Conservation (phyloP, 1,140 invertebrate genomes). For the Trichonephila inaurata region DNA sequence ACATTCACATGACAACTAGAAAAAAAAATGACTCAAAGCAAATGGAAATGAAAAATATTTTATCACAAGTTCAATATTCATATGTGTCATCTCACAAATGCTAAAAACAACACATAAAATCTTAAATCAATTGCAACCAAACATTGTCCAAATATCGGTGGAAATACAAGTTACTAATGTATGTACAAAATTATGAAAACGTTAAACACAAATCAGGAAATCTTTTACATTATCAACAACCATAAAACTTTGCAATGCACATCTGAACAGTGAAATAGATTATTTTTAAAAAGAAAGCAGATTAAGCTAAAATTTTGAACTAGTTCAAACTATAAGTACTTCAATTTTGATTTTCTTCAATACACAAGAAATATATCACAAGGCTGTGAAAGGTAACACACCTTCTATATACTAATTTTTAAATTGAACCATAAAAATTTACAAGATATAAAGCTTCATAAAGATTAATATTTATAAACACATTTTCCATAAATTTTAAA, state of each 20-base stretch:
- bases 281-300: background rate
- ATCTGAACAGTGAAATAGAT: constrained; percentile 37
- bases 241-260: constrained; percentile 39
- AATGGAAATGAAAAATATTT: constrained; percentile 52
- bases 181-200: constrained; percentile 35
- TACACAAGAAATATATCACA: constrained; percentile 9
- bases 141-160: constrained; percentile 32
- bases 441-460: background rate
- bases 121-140: constrained; percentile 47
- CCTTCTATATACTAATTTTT: too few relatives aligned
- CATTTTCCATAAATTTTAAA: background rate
- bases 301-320: background rate
- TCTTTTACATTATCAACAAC: constrained; percentile 36
- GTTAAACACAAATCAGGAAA: background rate
- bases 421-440: background rate
- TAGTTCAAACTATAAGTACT: background rate
- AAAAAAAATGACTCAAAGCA: constrained; percentile 39
- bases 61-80: constrained; percentile 51
- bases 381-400: background rate
- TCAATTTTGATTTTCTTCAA: constrained; percentile 12
- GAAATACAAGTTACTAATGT: constrained; percentile 29
- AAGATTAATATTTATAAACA: background rate
- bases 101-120: constrained; percentile 53
- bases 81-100: constrained; percentile 18
- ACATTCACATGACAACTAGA: background rate